Base-by-base conservation (phyloP, 2,888 invertebrate genomes). In the Lutraria lutraria region DNA sequence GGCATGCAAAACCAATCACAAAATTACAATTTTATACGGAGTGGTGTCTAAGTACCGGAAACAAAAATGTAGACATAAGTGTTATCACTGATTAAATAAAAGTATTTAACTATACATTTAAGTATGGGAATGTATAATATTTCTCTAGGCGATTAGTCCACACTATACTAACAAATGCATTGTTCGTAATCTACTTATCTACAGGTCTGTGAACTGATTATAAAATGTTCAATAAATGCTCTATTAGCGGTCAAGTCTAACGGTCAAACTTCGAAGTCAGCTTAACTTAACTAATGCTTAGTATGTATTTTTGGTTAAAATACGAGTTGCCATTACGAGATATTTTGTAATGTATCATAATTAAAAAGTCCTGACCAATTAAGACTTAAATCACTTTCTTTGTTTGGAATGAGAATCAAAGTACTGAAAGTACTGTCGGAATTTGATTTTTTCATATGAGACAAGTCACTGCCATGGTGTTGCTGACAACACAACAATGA, bases 231-330 rank as follows among this genome's bases (percentile, higher is more conserved):
- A 25, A 25, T 68, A 25, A 68, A 68, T 68, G 63, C 25, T 68
- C n/a, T n/a, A 68, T 25, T 60, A 68, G n/a, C 63, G 63, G 63
- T 68, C 63, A 68, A 25, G 25, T 25, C 21, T 68, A 10, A 68
- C 25, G 76, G 76, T 76, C 76, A 76, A 31, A 76, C 63, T 63
- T 76, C 19, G 19, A 76, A 76, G 76, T 76, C 34, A 76, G 76
- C 31, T 76, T 76, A 76, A 76, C 76, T 76, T 76, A 16, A 31
- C 34, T 25, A 76, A 31, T 31, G 16, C 25, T 76, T 25, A 76
- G 76, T 76, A 76, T 76, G 19, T 16, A 31, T 16, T 34, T 25
- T 31, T 31, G 15, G 34, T 76, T n/a, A 76, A 31, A 76, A 76
- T 76, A 76, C 76, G 31, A 16, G 6, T 15, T 34, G 15, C 16